Evolutionary conservation across 2,797 vertebrate species (phyloP), one percentile per base, ranked within the genome.

Genomic region (Bovichtus variegatus): DNA sequence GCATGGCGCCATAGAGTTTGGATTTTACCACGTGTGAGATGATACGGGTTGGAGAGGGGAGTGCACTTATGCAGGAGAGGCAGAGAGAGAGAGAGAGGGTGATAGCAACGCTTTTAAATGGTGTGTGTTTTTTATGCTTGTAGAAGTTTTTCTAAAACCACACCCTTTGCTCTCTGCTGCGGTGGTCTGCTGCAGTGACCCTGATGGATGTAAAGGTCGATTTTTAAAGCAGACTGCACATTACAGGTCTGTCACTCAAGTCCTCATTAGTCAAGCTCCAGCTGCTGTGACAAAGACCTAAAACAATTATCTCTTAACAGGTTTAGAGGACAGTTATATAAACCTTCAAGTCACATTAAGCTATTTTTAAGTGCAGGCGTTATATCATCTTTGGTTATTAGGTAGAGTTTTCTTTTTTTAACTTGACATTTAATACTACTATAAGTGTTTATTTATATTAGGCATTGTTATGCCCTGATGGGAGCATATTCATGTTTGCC

Each of bases 1-100:
- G 90, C 4, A 74, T 89, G 93, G 94, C 92, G 94, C 94, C 93
- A 94, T 85, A 81, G 89, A 94, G 93, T 95, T 95, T 96, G 94
- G 93, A 96, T 95, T 95, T 93, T 81, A 91, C 91, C 86, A 91
- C 93, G 88, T 94, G 92, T 86, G 87, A 89, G 85, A 75, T 46
- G 74, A 70, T 75, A 23, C 7, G 12, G 44, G 63, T 72, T 46
- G 75, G 72, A 68, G 75, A 71, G 78, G 47, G 66, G 78, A 84
- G 74, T 29, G 27, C 54, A 62, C 58, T 80, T 57, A 38, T 47
- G 73, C 84, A 58, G 66, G 62, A 47, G 59, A 65, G 68, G 11
- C 70, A 68, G 60, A 53, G 68, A 54, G 50, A 23, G 49, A 47
- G 80, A 69, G 76, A 71, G 65, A 60, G 74, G 40, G 76, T 31